Evolutionary conservation across 2,797 vertebrate species (phyloP), one percentile per base, ranked within the genome.

Genomic region (Platalea minor): DNA sequence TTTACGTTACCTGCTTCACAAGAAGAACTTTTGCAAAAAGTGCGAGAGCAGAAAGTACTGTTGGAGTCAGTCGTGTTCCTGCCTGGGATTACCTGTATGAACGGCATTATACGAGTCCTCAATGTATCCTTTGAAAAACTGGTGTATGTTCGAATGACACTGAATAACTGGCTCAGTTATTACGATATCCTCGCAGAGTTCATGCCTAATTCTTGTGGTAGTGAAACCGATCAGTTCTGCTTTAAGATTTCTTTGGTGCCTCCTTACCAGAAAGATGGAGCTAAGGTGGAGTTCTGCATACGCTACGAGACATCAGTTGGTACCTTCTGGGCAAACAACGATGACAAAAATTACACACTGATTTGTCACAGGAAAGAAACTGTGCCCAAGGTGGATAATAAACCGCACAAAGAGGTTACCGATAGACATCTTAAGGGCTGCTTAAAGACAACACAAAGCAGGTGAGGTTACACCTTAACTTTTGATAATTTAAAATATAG

Each of bases 281-380:
- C 96, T 81, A 98, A 98, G 88, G 87, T 99, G 96, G 99, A 99
- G 95, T 99, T 99, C 97, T 99, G 99, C 85, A 98, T 99, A 95
- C 98, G 99, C 33, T 99, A 99, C 3, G 99, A 99, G 87, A 99
- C 99, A 28, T 96, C 98, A 0, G 35, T 83, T 59, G 99, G 99
- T 73, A 98, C 97, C 43, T 99, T 99, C 97, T 99, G 99, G 99
- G 99, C 98, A 91, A 99, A 99, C 95, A 99, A 99, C 79, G 95
- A 98, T 11, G 98, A 98, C 37, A 97, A 98, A 94, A 99, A 99
- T 98, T 99, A 99, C 74, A 97, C 98, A 64, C 76, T 99, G 85
- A 98, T 99, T 97, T 99, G 98, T 96, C 98, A 98, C 93, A 99
- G 98, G 98, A 99, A 97, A 95, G 98, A 95, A 97, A 92, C 91